A percentile compares a stretch with the other conserved stretches of the same genome.
Evolutionary conservation across 1,140 invertebrate species (phyloP).

Genomic region (Stenopsyche tienmushanensis): DNA sequence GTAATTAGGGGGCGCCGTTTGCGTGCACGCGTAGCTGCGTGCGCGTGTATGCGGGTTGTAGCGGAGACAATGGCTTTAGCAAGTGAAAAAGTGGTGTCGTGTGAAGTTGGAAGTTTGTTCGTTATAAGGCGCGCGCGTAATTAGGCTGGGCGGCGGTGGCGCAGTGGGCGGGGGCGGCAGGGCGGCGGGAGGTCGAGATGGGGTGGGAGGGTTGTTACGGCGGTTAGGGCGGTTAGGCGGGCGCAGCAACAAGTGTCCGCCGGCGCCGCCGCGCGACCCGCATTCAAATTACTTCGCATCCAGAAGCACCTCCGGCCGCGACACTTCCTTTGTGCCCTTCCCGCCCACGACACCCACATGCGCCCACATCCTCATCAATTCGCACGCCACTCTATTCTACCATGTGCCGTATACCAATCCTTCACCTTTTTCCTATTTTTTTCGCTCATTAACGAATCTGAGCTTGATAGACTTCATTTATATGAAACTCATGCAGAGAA

Average conservation of each 20-base stretch:
- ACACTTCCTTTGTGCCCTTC: slow-evolving; percentile 37
- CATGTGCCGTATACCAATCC: too few species aligned
- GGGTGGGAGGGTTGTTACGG: slow-evolving; percentile 51
- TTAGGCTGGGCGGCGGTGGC: slow-evolving; percentile 39
- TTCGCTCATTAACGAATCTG: too few species aligned
- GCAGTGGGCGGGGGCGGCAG: slow-evolving; percentile 9
- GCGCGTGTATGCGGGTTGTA: too few species aligned
- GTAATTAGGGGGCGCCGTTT: too few species aligned
- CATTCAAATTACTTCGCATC: slow-evolving; percentile 45
- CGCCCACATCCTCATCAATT: slow-evolving; percentile 36
- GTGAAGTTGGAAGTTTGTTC: slow-evolving; percentile 11
- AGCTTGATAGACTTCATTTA: too few species aligned
- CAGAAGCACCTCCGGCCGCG: slow-evolving; percentile 47
- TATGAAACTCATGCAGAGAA: too few species aligned
- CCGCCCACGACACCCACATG: slow-evolving; percentile 19
- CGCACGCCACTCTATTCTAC: slow-evolving; percentile 14
- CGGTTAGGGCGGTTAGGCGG: slow-evolving; percentile 39
- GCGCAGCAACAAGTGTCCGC: slow-evolving; percentile 43
- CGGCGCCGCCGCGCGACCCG: slow-evolving; percentile 51
- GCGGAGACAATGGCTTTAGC: too few species aligned
- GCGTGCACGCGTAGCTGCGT: too few species aligned
- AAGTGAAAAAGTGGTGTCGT: slow-evolving; percentile 13
- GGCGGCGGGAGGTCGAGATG: slow-evolving; percentile 51
- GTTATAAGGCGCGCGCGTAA: slow-evolving; percentile 27
- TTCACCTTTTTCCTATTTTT: too few species aligned